Percentiles rank a stretch among this genome's conserved stretches.
Conservation (phyloP, 2,797 vertebrate genomes). For the Oceanodroma leucorhoa region DNA sequence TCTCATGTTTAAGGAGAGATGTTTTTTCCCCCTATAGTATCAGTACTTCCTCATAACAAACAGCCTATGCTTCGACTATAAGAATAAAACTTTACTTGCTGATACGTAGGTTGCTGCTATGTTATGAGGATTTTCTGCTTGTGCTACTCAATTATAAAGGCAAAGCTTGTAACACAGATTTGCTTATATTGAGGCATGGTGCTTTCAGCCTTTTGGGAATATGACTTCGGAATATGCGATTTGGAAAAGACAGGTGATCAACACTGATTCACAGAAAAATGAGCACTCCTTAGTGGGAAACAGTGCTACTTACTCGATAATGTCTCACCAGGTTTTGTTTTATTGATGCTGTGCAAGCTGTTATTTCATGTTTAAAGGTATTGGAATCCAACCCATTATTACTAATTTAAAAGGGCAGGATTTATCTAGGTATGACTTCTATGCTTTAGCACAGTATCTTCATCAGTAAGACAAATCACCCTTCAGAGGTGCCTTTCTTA, state of each 20-base stretch:
- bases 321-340: background rate
- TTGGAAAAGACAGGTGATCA: background rate
- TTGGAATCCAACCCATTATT: background rate
- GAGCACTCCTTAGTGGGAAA: background rate
- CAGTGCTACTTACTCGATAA: background rate
- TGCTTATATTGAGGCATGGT: background rate
- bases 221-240: background rate
- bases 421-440: background rate
- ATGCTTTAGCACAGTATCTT: background rate
- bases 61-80: background rate
- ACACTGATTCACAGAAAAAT: background rate
- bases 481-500: background rate
- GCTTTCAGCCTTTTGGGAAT: background rate
- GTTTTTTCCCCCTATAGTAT: too few relatives aligned
- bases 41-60: background rate
- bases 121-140: background rate
- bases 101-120: background rate
- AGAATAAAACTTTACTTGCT: background rate
- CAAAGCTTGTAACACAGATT: background rate
- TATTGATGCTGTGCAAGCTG: background rate
- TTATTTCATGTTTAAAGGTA: background rate
- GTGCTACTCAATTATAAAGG: background rate
- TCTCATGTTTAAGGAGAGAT: background rate
- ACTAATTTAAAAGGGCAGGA: background rate
- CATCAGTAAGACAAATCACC: background rate